Evolutionary conservation across 2,888 invertebrate genomes (phyloP), one percentile per base, ranked within the genome.

Genomic region (Thalpophila matura): DNA sequence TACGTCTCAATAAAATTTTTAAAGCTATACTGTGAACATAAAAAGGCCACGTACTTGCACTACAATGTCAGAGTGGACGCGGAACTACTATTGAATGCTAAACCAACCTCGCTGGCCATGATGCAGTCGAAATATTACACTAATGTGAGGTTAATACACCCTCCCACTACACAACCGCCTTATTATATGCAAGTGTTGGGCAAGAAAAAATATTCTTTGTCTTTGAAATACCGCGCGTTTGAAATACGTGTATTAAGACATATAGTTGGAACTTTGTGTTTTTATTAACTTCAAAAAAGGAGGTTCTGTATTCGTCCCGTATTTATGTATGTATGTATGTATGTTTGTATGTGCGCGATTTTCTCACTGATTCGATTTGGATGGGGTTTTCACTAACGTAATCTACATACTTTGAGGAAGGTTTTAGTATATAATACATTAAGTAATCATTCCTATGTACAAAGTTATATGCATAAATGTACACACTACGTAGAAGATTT

Each of bases 81-180:
- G 86, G 86, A 85, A 85, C 83, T 75, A 62, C 58, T 59, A 61
- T 77, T 71, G 80, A 74, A 76, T 77, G 64, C 55, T 60, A 72
- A 69, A 50, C 54, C 64, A 78, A 76, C 85, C 85, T 85, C 80
- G 56, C 67, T 59, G 74, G 55, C 77, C 75, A 71, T 77, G 73
- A 72, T 74, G 74, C 73, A 72, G 68, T 64, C 65, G 49, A 74
- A 74, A 74, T 70, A 76, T 72, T 70, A 58, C 71, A 61, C 61
- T 75, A 77, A 79, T 79, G 70, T 79, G 55, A 76, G 77, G 75
- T 77, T 75, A 77, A 65, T 67, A 62, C 45, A 51, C 68, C 74
- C 49, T 43, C 50, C 72, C 40, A 22, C 68, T 43, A 46, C 40
- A 37, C 45, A 37, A 74, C 33, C 27, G 20, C 12, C 46, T 54